Base-by-base conservation (phyloP, 2,888 invertebrate species). In the Palloptera scutellata region DNA sequence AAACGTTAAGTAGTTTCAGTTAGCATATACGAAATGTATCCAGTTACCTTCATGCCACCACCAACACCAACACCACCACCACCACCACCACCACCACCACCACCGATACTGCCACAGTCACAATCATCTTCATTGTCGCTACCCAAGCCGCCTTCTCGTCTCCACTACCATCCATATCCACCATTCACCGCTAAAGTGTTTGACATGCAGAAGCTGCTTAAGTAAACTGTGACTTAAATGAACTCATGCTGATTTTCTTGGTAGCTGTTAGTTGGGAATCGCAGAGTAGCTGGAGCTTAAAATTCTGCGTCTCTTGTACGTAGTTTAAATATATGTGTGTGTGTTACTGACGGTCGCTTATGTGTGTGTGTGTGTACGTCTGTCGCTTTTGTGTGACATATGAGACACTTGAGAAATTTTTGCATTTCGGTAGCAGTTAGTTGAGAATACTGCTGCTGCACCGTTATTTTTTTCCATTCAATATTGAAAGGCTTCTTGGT, bases 171-270 rank as follows among this genome's bases (percentile, higher is more conserved):
- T 4, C 3, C 2, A 30, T 6, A 30, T 30, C 30, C 30, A 30
- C 30, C 30, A 6, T 30, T 30, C 6, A 4, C 30, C 30, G 61
- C 13, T 67, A 72, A 75, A 76, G 75, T 76, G 76, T 75, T 76
- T 78, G 79, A 77, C 78, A 78, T 66, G 73, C 81, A 75, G 79
- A 80, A 80, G 81, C 80, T 80, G 81, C 80, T 79, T 79, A 79
- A 79, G 75, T 48, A 65, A 30, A 68, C 61, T 55, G 67, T 48
- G 13, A 42, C 60, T 52, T 45, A 57, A 66, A 67, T 61, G 64
- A 61, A 74, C 71, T 71, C 74, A 67, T 51, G 57, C 58, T 15
- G 55, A 61, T 13, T 40, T 13, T 40, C 19, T 13, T 12, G 41
- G 30, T 30, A 4, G 30, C 30, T 30, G 30, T 2, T 6, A 30